These are phyloP conservation scores for Sebastes iracundus DNA, from an alignment of 2,797 vertebrate species.

Conservation along the genomic window DNA sequence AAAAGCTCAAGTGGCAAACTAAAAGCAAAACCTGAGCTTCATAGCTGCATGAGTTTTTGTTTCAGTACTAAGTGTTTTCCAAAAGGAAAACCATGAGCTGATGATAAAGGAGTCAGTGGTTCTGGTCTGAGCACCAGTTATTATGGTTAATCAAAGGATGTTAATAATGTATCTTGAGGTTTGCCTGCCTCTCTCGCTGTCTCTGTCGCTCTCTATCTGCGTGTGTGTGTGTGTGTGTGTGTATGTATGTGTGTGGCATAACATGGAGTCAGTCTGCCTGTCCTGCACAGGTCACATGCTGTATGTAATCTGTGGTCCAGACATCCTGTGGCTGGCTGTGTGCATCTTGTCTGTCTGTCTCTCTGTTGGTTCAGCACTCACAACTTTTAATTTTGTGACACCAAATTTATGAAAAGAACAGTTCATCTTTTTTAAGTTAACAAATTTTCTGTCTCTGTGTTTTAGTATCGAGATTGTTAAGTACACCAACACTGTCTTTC, in stretches of 20 bases:
- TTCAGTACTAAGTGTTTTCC: slow-evolving; percentile 22
- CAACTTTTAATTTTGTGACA: background rate
- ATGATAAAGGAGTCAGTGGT: slow-evolving; percentile 55
- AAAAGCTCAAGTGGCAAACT: slow-evolving; percentile 5
- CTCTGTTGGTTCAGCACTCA: background rate
- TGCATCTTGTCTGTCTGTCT: slow-evolving; percentile 36
- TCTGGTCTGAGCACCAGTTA: slow-evolving; percentile 53
- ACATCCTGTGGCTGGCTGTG: slow-evolving; percentile 48
- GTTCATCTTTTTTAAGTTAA: background rate
- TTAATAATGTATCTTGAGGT: slow-evolving; percentile 53
- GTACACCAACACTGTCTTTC: background rate
- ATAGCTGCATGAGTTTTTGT: slow-evolving; percentile 4
- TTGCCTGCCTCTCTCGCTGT: slow-evolving; percentile 25
- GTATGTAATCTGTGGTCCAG: slow-evolving; percentile 59
- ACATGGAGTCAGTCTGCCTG: slow-evolving; percentile 15
- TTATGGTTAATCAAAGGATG: slow-evolving; percentile 66
- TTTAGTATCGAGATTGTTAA: background rate
- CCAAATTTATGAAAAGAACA: slow-evolving; percentile 1
- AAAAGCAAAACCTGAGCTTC: background rate
- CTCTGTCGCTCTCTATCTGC: slow-evolving; percentile 6
- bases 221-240: slow-evolving; percentile 8
- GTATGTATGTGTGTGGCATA: slow-evolving; percentile 25
- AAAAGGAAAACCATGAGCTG: slow-evolving; percentile 48
- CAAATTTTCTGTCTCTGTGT: background rate
- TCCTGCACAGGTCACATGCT: slow-evolving; percentile 41